A percentile compares a stretch with the other conserved stretches of the same genome.
Conservation (phyloP, 1,140 invertebrate genomes). For the Fragariocoptes setiger region DNA sequence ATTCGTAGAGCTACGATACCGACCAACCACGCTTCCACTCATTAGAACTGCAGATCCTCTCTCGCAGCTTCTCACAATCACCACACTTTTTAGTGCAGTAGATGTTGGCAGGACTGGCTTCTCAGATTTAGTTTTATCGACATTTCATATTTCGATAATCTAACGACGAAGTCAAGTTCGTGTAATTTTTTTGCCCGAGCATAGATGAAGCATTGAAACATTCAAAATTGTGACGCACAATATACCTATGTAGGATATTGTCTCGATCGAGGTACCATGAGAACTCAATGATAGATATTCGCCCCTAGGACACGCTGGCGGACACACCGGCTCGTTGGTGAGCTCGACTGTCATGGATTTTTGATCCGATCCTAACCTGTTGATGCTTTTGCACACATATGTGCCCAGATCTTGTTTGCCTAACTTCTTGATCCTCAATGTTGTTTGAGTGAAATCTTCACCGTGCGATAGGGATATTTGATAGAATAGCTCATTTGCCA, state of each 20-base stretch:
- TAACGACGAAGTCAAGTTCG: no score
- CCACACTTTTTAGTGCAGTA: no score
- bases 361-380: conserved; percentile 46
- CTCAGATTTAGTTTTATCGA: no score
- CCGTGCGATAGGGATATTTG: conserved; percentile 51
- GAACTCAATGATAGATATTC: conserved; percentile 5
- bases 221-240: neutral
- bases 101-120: no score
- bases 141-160: no score
- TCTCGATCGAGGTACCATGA: no score
- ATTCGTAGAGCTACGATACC: no score
- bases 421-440: conserved; percentile 51
- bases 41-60: no score
- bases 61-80: no score
- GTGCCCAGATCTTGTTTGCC: conserved; percentile 59
- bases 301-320: conserved; percentile 41
- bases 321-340: conserved; percentile 61
- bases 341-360: conserved; percentile 38
- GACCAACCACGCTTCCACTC: no score
- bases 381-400: conserved; percentile 52
- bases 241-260: no score
- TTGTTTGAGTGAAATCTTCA: conserved; percentile 62
- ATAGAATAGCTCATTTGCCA: conserved; percentile 51
- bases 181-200: neutral
- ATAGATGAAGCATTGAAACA: neutral